A percentile compares a stretch with the other conserved stretches of the same genome.
Evolutionary conservation across 2,113 vertebrate genomes (phyloP).

Genomic region (Acanthochromis polyacanthus): DNA sequence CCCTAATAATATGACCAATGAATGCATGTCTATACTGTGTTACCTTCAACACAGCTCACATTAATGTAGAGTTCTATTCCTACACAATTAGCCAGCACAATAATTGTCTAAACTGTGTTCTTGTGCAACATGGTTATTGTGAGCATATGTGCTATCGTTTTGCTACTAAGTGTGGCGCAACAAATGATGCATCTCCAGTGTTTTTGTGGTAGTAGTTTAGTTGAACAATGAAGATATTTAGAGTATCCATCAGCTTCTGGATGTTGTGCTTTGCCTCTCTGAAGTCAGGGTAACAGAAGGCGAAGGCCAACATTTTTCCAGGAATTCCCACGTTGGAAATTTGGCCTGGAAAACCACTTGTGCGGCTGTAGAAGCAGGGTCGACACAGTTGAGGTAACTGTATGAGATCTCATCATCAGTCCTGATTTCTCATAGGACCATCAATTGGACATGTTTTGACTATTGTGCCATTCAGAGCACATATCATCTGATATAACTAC

Average conservation of each 20-base stretch:
- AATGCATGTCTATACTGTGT: no score
- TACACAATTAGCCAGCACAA: background rate
- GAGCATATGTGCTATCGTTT: background rate
- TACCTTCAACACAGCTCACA: no score
- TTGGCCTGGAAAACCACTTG: background rate
- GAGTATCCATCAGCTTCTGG: background rate
- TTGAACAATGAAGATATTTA: background rate
- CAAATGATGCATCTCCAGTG: background rate
- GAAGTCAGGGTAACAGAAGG: background rate
- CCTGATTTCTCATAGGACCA: background rate
- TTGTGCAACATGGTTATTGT: background rate
- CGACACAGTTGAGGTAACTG: background rate
- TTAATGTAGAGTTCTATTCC: no score
- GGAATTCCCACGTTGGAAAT: background rate
- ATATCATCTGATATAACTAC: background rate
- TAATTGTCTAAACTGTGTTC: background rate
- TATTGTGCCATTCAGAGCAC: background rate
- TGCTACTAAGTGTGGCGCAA: background rate
- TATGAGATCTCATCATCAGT: background rate
- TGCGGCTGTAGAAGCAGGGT: background rate
- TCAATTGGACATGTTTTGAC: background rate
- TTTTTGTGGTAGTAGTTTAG: background rate
- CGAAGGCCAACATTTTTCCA: background rate
- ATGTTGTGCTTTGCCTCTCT: background rate
- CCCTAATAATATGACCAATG: no score